Conservation (phyloP, 2,888 invertebrate genomes). For the Nematopogon swammerdamellus region DNA sequence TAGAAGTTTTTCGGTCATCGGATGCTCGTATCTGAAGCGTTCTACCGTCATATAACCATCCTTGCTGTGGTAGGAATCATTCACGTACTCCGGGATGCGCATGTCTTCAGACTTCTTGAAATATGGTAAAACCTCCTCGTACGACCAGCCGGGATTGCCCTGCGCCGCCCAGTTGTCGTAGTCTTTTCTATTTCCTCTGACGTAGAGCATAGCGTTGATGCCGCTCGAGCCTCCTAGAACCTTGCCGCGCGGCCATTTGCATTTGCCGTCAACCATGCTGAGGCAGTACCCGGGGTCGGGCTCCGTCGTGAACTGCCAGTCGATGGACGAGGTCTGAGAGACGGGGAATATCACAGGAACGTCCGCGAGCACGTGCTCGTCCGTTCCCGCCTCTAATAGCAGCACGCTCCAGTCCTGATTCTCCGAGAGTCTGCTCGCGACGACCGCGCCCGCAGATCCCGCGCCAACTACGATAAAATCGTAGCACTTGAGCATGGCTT, state of each 20-base stretch:
- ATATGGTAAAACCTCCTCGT: constrained; percentile 68
- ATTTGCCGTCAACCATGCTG: constrained; percentile 60
- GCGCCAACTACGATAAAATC: constrained; percentile 81
- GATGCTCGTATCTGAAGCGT: constrained; percentile 66
- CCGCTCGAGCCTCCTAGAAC: constrained; percentile 79
- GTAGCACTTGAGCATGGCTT: constrained; percentile 58
- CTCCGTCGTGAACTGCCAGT: constrained; percentile 81
- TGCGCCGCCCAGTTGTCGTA: constrained; percentile 81
- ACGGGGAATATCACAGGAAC: constrained; percentile 68
- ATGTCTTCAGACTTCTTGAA: constrained; percentile 81
- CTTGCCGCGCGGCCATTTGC: constrained; percentile 78
- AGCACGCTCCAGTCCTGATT: constrained; percentile 68
- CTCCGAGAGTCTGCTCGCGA: constrained; percentile 77
- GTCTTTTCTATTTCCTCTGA: constrained; percentile 78
- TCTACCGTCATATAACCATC: constrained; percentile 75
- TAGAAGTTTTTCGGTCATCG: constrained; percentile 66
- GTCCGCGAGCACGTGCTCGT: constrained; percentile 70
- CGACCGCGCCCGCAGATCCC: constrained; percentile 77
- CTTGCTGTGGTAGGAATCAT: constrained; percentile 63
- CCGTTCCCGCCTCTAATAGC: constrained; percentile 76
- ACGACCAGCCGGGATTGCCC: constrained; percentile 79
- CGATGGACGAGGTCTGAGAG: constrained; percentile 69
- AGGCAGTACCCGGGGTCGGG: constrained; percentile 66
- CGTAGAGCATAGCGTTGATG: constrained; percentile 86
- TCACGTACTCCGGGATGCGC: constrained; percentile 56